A percentile compares a stretch with the other conserved stretches of the same genome.
Conservation (phyloP, 2,113 vertebrate species). For the Myocastor coypus region DNA sequence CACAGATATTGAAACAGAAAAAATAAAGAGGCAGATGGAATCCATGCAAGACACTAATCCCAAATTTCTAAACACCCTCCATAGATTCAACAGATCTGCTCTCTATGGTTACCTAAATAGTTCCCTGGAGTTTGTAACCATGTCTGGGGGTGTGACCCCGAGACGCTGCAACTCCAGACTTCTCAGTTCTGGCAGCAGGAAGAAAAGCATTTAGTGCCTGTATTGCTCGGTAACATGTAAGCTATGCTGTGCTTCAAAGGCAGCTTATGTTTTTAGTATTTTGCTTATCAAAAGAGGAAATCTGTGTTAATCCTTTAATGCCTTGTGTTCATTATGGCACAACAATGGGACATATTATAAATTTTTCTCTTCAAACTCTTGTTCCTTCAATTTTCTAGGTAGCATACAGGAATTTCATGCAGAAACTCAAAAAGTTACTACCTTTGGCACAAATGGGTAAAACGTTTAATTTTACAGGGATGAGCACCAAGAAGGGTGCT, state of each 20-base stretch:
- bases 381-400: not conserved
- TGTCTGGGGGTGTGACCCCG: not conserved
- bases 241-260: no score
- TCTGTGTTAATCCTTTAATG: not conserved
- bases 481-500: not conserved
- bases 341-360: not conserved
- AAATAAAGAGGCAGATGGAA: not conserved
- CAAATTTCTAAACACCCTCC: not conserved
- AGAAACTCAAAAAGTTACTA: not conserved
- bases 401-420: not conserved
- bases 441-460: not conserved
- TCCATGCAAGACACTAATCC: not conserved
- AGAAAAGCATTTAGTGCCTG: not conserved
- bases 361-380: not conserved
- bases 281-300: not conserved
- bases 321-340: not conserved
- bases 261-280: not conserved
- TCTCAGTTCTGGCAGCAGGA: not conserved
- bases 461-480: slow-evolving; percentile 19
- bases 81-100: not conserved
- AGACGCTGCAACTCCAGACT: not conserved
- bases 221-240: not conserved
- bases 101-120: not conserved
- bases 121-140: not conserved
- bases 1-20: not conserved